Percentiles rank a stretch among this genome's conserved stretches.
Evolutionary conservation across 1,140 invertebrate genomes (phyloP).

Genomic region (Drosophila obscura): DNA sequence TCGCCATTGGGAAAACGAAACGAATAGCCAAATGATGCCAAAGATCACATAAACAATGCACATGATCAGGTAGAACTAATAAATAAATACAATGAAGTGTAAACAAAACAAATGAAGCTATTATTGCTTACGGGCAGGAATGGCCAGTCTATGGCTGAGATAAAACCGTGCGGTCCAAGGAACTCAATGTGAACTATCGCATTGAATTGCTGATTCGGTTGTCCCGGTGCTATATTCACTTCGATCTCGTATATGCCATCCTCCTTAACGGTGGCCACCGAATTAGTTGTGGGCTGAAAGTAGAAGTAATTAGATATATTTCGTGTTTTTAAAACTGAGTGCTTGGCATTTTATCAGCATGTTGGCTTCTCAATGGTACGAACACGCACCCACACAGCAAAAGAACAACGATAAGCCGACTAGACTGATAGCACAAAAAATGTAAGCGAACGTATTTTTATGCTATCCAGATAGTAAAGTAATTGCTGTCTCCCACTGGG

Average conservation of each 20-base stretch:
- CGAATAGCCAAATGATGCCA: slow-evolving; percentile 92
- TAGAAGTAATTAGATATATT: neutral
- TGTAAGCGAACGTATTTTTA: neutral
- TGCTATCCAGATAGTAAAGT: neutral
- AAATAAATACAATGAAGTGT: slow-evolving; percentile 7
- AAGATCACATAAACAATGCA: slow-evolving; percentile 93
- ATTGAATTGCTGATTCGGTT: slow-evolving; percentile 74
- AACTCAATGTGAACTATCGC: slow-evolving; percentile 87
- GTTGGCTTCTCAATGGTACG: neutral
- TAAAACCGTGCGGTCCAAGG: slow-evolving; percentile 88
- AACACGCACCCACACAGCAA: neutral
- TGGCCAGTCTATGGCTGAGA: slow-evolving; percentile 91
- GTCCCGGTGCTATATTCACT: slow-evolving; percentile 71
- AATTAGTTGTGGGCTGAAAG: slow-evolving; percentile 73
- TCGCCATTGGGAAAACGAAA: slow-evolving; percentile 94
- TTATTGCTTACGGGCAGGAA: slow-evolving; percentile 86
- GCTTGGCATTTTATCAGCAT: slow-evolving; percentile 3
- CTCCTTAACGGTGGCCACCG: slow-evolving; percentile 83
- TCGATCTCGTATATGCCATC: slow-evolving; percentile 86
- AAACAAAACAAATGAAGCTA: neutral
- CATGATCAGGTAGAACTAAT: slow-evolving; percentile 95
- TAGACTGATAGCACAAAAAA: neutral
- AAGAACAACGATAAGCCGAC: neutral
- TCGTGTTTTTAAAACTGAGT: neutral
- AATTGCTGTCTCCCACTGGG: neutral